phyloP scores from a whole-genome alignment of 2,888 invertebrate genomes.

The Pristionchus maxplancki region DNA sequence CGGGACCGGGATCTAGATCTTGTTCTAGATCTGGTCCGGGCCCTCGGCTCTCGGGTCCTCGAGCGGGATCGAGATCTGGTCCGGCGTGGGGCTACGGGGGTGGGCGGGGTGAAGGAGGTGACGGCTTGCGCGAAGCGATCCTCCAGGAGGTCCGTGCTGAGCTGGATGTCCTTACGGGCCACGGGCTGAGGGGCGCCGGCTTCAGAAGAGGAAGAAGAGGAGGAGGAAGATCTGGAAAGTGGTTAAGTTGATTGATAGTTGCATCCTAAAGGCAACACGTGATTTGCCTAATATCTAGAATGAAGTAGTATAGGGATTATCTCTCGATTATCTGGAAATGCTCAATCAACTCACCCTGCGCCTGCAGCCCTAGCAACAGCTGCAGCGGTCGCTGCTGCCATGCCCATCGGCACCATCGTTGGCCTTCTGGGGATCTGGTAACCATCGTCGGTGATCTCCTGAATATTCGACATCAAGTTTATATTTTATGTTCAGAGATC shows the following conservation, averaged over 20 bases:
- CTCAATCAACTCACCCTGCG: too few relatives aligned
- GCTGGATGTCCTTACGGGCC: neutral
- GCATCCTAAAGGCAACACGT: too few relatives aligned
- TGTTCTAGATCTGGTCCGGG: neutral
- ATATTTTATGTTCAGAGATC: too few relatives aligned
- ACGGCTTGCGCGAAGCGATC: constrained; percentile 5
- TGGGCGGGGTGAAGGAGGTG: neutral
- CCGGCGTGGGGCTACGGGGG: neutral
- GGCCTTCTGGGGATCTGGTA: neutral
- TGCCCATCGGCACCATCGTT: neutral
- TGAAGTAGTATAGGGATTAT: too few relatives aligned
- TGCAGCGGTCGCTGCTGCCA: neutral
- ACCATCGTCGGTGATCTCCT: neutral
- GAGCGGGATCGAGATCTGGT: neutral
- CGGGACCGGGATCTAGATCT: neutral
- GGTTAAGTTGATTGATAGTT: too few relatives aligned
- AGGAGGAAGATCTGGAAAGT: neutral
- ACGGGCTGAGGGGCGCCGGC: neutral
- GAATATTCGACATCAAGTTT: too few relatives aligned
- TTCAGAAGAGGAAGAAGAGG: neutral
- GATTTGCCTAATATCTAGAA: too few relatives aligned
- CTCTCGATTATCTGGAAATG: too few relatives aligned
- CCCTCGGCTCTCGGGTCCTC: neutral
- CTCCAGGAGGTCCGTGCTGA: neutral
- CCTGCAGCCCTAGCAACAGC: neutral